Base-by-base conservation (phyloP, 2,113 vertebrate species). In the Megaceryle maxima region DNA sequence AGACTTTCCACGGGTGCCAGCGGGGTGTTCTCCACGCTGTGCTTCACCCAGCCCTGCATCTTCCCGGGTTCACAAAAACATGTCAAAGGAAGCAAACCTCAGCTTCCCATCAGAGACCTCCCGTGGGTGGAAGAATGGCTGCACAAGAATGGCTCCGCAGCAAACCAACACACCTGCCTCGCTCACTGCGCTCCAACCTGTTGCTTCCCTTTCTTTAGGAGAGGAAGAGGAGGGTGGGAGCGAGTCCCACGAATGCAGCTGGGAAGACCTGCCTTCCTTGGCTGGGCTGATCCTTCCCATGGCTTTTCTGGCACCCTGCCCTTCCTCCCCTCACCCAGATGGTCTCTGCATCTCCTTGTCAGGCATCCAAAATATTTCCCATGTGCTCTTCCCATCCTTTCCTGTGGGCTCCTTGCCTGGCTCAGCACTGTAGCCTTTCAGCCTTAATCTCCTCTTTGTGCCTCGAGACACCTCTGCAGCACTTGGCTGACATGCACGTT, bases 381-480 rank as follows among this genome's bases (percentile, higher is more conserved):
- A 5, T 63, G 64, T 7, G 5, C 73, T 81, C 73, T 80, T 14
- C 91, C 77, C 69, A 39, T 72, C 91, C 55, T 35, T 69, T 39
- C 66, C 90, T 75, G 83, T 92, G 76, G 78, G 28, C 26, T 63
- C 63, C 59, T 56, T 15, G 90, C 90, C 85, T 48, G 53, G 57
- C 94, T 92, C 69, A 18, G 1, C 1, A 5, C 84, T 86, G 86
- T 2, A 41, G 86, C 94, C 89, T 73, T 63, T 63, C 87, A 92
- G 69, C 87, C 89, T 85, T 94, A 50, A 94, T 94, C 94, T 95
- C 78, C 66, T 83, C 78, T 94, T 90, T 89, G 91, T 95, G 94
- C 87, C 77, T 66, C 39, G 2, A n/a, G 87, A 29, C 90, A 80
- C 95, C 95, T 93, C 94, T 72, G 46, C 73, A 50, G 91, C 4